Evolutionary conservation across 2,113 vertebrate species (phyloP).

Genomic region (Kryptolebias marmoratus): DNA sequence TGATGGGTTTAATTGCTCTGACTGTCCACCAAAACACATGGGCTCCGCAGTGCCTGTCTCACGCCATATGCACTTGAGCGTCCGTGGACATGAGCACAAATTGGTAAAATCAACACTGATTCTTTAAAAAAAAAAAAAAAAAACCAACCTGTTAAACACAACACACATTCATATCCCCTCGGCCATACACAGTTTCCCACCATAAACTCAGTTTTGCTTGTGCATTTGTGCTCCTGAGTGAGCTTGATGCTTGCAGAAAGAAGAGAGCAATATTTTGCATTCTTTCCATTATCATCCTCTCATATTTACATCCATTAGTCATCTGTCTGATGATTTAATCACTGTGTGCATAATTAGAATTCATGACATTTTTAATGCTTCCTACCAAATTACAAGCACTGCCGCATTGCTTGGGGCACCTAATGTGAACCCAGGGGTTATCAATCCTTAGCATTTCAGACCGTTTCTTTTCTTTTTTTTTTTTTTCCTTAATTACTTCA

Average conservation of each 20-base stretch:
- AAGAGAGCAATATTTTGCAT: slow-evolving; percentile 11
- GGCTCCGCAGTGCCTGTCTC: slow-evolving; percentile 72
- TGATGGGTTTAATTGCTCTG: slow-evolving; percentile 7
- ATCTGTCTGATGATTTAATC: slow-evolving; percentile 28
- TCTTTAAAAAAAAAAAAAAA: slow-evolving; percentile 7
- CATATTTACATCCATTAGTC: slow-evolving; percentile 28
- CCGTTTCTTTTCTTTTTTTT: neutral
- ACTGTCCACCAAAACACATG: slow-evolving; percentile 51
- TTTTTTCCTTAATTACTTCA: neutral
- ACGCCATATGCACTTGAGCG: slow-evolving; percentile 66
- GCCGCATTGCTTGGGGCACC: neutral
- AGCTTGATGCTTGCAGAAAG: neutral
- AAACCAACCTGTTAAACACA: slow-evolving; percentile 10
- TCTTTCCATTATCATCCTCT: slow-evolving; percentile 12
- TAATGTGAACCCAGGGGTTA: neutral
- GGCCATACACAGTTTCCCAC: slow-evolving; percentile 16
- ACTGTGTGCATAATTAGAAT: slow-evolving; percentile 34
- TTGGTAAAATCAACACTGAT: slow-evolving; percentile 41
- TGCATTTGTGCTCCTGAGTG: slow-evolving; percentile 2
- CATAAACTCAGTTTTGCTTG: neutral
- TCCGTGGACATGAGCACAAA: slow-evolving; percentile 23
- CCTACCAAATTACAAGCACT: slow-evolving; percentile 12
- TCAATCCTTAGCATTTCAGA: neutral
- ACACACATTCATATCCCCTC: slow-evolving; percentile 38
- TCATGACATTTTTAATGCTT: slow-evolving; percentile 18